Evolutionary conservation across 1,140 invertebrate genomes (phyloP).

Genomic region (Oryzaephilus surinamensis): DNA sequence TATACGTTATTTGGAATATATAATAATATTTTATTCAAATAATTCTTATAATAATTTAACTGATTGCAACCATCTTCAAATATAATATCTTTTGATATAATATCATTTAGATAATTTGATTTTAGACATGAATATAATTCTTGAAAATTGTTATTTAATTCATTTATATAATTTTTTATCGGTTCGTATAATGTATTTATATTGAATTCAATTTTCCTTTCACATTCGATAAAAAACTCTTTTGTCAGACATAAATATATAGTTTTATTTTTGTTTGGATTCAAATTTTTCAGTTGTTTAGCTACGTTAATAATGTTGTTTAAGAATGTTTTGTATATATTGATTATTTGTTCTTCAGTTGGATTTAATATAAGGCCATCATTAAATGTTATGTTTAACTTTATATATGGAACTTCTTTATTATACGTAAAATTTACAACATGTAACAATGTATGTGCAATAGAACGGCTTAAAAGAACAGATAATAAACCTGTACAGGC

Average conservation of each 20-base stretch:
- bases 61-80: constrained; percentile 20
- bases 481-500: constrained; percentile 20
- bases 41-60: constrained; percentile 15
- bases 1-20: constrained; percentile 22
- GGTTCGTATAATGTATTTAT: constrained; percentile 18
- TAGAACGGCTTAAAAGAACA: constrained; percentile 16
- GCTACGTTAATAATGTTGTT: constrained; percentile 16
- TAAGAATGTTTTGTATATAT: constrained; percentile 13
- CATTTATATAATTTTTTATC: constrained; percentile 14
- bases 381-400: constrained; percentile 16
- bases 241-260: constrained; percentile 20
- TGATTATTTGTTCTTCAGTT: constrained; percentile 8
- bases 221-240: constrained; percentile 19
- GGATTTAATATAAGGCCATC: constrained; percentile 13
- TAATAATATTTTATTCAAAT: constrained; percentile 14
- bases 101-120: not conserved
- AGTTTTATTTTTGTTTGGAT: constrained; percentile 19
- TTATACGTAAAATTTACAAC: constrained; percentile 16
- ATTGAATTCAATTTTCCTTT: constrained; percentile 14
- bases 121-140: too few relatives aligned
- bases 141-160: constrained; percentile 13
- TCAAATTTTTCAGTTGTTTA: constrained; percentile 14
- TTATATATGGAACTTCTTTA: constrained; percentile 16
- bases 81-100: constrained; percentile 13
- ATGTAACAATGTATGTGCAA: constrained; percentile 17